Conservation (phyloP, 2,113 vertebrate genomes). For the Oryzias woworae region DNA sequence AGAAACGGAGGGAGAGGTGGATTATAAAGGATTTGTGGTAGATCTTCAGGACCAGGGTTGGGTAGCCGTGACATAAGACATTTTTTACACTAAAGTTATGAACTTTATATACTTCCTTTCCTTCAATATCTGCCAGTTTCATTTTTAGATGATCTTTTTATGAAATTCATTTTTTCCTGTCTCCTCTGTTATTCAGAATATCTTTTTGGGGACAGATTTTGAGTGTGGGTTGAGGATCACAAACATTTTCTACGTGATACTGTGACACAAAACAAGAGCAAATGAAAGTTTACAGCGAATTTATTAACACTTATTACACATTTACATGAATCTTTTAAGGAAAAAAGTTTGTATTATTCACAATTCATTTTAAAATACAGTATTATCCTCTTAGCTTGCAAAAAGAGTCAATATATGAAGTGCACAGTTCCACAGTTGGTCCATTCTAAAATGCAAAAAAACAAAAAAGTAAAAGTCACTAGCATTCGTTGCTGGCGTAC, state of each 20-base stretch:
- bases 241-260: too few relatives aligned
- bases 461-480: slow-evolving; percentile 13
- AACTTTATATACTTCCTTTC: too few relatives aligned
- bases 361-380: slow-evolving; percentile 64
- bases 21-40: too few relatives aligned
- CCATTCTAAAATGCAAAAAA: slow-evolving; percentile 54
- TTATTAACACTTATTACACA: slow-evolving; percentile 75
- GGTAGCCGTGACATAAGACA: too few relatives aligned
- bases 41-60: too few relatives aligned
- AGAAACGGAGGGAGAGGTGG: too few relatives aligned
- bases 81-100: too few relatives aligned
- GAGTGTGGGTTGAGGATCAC: not conserved
- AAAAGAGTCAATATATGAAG: slow-evolving; percentile 41
- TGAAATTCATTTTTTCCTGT: too few relatives aligned
- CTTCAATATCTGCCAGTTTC: too few relatives aligned
- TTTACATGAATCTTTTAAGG: slow-evolving; percentile 50
- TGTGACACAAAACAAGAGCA: slow-evolving; percentile 6
- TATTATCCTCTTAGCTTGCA: slow-evolving; percentile 26
- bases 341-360: slow-evolving; percentile 61
- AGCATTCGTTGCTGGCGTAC: slow-evolving; percentile 80
- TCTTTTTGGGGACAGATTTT: too few relatives aligned
- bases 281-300: slow-evolving; percentile 47
- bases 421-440: slow-evolving; percentile 70
- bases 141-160: too few relatives aligned
- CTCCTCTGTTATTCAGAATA: too few relatives aligned